Conservation (phyloP, 2,797 vertebrate genomes). For the Cygnus olor region DNA sequence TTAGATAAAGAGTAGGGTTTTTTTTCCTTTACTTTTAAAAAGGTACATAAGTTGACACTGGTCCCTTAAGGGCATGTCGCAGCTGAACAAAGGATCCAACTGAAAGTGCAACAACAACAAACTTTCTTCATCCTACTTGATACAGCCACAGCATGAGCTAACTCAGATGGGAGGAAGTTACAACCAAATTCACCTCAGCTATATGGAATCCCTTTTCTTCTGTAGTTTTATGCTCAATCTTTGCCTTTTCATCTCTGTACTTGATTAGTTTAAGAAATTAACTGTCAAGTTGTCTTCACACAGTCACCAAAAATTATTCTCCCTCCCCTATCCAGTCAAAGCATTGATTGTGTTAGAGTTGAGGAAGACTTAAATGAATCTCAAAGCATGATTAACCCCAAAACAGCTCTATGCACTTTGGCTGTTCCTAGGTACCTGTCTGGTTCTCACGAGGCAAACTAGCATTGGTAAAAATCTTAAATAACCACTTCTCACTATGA, state of each 20-base stretch:
- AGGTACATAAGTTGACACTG: neutral
- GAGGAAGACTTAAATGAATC: neutral
- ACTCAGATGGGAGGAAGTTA: neutral
- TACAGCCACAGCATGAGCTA: neutral
- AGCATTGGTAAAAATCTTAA: neutral
- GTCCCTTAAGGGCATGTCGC: neutral
- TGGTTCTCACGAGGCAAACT: neutral
- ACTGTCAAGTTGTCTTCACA: neutral
- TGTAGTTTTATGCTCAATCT: neutral
- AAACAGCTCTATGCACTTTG: neutral
- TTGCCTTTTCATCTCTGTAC: neutral
- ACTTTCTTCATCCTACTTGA: neutral
- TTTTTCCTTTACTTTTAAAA: neutral
- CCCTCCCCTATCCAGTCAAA: neutral
- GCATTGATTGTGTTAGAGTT: neutral
- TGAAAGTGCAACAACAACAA: neutral
- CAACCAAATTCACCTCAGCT: neutral
- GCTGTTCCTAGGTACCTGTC: neutral
- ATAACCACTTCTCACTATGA: neutral
- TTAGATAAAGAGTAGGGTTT: neutral
- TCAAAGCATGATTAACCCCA: neutral
- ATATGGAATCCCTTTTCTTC: fast-evolving
- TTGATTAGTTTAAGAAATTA: neutral
- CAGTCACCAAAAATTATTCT: neutral
- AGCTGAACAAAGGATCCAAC: fast-evolving